These are phyloP conservation scores for Nasonia oneida DNA, from an alignment of 2,888 invertebrate species.

Conservation along the genomic window DNA sequence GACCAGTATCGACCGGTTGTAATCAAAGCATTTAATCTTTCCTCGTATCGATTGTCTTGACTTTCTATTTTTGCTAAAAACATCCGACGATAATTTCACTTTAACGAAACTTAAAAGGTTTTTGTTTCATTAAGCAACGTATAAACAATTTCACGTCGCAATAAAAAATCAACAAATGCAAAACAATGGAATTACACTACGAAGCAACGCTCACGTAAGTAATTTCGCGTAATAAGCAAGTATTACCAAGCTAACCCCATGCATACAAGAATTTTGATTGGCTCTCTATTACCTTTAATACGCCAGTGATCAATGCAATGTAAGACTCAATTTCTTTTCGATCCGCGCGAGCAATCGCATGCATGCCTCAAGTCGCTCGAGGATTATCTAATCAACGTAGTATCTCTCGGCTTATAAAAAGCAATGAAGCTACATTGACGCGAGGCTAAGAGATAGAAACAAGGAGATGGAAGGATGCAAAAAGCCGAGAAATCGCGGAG, in stretches of 20 bases:
- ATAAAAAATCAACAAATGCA: not conserved
- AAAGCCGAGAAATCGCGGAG: conserved; percentile 29
- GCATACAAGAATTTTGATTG: not conserved
- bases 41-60: not conserved
- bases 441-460: not conserved
- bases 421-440: conserved; percentile 19
- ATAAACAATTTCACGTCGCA: not conserved
- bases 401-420: conserved; percentile 16
- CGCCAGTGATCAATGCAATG: not conserved
- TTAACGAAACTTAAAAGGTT: not conserved
- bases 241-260: not conserved
- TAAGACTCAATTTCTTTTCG: conserved; percentile 3
- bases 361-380: not conserved
- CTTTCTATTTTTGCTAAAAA: not conserved
- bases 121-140: not conserved
- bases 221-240: not conserved
- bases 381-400: conserved; percentile 48
- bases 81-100: not conserved
- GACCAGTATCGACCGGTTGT: not conserved
- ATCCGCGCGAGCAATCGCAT: not conserved
- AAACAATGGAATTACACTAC: not conserved
- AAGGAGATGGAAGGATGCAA: conserved; percentile 20
- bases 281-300: not conserved
- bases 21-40: conserved; percentile 1
- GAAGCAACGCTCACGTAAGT: not conserved